Conservation (phyloP, 2,797 vertebrate species). For the Salmo trutta region DNA sequence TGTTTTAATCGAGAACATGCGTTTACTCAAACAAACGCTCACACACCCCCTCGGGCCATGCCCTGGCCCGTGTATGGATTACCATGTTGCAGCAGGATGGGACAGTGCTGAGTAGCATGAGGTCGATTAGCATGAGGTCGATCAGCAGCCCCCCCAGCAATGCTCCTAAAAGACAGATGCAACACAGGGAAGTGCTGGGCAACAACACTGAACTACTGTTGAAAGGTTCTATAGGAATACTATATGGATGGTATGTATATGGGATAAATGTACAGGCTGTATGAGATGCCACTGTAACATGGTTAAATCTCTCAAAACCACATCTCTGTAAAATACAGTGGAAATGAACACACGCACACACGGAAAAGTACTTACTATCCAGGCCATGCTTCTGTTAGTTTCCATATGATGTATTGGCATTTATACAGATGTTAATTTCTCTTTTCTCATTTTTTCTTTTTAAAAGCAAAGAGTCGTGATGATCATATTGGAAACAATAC, state of each 20-base stretch:
- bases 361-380: constrained; percentile 42
- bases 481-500: constrained; percentile 96
- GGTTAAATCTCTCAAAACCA: background rate
- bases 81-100: constrained; percentile 3
- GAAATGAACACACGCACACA: constrained; percentile 28
- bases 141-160: background rate
- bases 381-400: constrained; percentile 50
- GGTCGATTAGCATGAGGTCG: background rate
- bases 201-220: background rate
- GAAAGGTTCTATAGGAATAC: background rate
- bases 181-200: background rate
- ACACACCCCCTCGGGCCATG: background rate
- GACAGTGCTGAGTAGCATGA: background rate
- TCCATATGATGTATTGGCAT: constrained; percentile 86
- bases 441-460: constrained; percentile 39
- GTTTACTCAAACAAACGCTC: background rate
- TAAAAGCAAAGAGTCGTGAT: constrained; percentile 83
- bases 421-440: constrained; percentile 73
- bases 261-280: background rate
- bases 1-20: background rate
- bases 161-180: background rate
- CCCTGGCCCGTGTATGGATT: constrained; percentile 11
- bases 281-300: background rate
- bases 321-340: background rate
- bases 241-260: background rate